Percentiles rank a stretch among this genome's conserved stretches.
Evolutionary conservation across 92 coral and sea anemone genomes (phyloP).

Genomic region (Anthopleura xanthogrammica): DNA sequence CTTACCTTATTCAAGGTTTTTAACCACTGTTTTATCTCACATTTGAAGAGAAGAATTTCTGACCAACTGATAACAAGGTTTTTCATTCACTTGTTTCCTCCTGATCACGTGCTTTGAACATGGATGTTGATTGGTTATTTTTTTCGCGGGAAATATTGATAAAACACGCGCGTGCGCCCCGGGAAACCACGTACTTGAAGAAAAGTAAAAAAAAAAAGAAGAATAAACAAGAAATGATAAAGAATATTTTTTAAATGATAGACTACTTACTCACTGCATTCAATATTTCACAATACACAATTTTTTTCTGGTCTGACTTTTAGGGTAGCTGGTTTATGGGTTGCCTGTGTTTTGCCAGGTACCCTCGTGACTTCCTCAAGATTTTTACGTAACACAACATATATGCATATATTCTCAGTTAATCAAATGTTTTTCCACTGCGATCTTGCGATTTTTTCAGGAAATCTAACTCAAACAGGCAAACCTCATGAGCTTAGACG

Average conservation of each 20-base stretch:
- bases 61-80: not conserved
- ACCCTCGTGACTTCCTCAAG: slow-evolving; percentile 21
- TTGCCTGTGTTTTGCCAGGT: slow-evolving; percentile 24
- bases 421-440: not conserved
- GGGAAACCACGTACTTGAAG: not conserved
- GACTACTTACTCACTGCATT: too few species aligned
- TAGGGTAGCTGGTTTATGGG: not conserved
- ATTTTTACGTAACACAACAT: not conserved
- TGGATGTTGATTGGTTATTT: not conserved
- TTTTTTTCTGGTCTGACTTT: too few species aligned
- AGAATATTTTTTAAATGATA: too few species aligned
- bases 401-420: not conserved
- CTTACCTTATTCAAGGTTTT: too few species aligned
- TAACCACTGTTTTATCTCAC: too few species aligned
- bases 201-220: too few species aligned
- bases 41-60: too few species aligned
- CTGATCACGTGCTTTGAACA: not conserved
- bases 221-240: too few species aligned
- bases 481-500: slow-evolving; percentile 53
- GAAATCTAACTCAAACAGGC: not conserved
- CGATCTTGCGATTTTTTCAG: not conserved
- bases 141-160: not conserved
- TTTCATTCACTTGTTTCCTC: not conserved
- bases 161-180: not conserved
- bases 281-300: too few species aligned